Evolutionary conservation across 2,113 vertebrate genomes (phyloP).

Genomic region (Hemicordylus capensis): DNA sequence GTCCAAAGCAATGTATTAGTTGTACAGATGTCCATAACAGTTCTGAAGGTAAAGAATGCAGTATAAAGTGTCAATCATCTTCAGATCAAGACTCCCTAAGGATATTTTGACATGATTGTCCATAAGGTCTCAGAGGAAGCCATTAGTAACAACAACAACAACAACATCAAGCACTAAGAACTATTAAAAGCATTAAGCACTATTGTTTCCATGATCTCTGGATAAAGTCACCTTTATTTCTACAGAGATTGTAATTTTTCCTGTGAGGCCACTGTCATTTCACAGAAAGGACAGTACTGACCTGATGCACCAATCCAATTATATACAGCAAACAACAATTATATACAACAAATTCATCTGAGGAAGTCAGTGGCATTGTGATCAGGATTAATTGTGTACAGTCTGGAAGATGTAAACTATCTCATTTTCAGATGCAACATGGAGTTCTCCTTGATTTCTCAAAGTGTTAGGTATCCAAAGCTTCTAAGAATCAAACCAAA

Average conservation of each 20-base stretch:
- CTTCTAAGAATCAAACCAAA: not conserved
- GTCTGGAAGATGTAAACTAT: not conserved
- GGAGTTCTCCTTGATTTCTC: not conserved
- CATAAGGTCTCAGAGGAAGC: not conserved
- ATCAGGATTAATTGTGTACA: conserved; percentile 10
- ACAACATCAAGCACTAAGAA: too few species aligned
- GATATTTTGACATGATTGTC: not conserved
- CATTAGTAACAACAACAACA: too few species aligned
- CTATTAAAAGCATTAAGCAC: too few species aligned
- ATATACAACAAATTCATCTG: not conserved
- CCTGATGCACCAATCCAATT: conserved; percentile 21
- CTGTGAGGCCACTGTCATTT: not conserved
- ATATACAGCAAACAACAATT: conserved; percentile 27
- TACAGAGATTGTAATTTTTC: conserved; percentile 2
- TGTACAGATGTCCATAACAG: not conserved
- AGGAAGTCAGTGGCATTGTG: not conserved
- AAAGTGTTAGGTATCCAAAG: not conserved
- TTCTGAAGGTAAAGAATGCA: not conserved
- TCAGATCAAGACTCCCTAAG: not conserved
- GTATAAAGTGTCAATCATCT: not conserved
- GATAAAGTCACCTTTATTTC: conserved; percentile 26
- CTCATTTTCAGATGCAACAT: not conserved
- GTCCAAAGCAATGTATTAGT: not conserved
- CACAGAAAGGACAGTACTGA: conserved; percentile 15
- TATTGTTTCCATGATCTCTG: not conserved